Evolutionary conservation across 2,888 invertebrate species (phyloP), one percentile per base, ranked within the genome.

Genomic region (Acanthococcus lagerstroemiae): DNA sequence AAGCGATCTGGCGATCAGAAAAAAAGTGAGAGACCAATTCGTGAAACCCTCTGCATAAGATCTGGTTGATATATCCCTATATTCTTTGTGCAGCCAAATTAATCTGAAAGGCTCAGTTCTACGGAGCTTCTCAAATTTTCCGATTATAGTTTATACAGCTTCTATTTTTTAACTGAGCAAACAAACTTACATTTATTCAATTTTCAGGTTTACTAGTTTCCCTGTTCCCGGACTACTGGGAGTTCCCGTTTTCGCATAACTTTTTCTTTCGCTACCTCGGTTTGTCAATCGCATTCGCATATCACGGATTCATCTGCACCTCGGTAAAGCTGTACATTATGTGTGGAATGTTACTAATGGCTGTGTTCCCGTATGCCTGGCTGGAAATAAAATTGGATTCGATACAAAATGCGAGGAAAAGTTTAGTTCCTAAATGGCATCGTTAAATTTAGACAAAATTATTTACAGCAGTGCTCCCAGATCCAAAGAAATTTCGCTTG

Each of bases 231-330:
- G 72, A 73, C 67, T 72, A 74, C 45, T 78, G 78, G 77, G 77
- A 78, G 68, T 77, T 76, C 15, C 77, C 78, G 2, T 70, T 78
- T 60, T 76, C 78, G 6, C 76, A 76, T 27, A 76, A 77, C 57
- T 74, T 77, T 56, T 77, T 81, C 66, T 77, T 83, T 70, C 81
- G 82, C 1, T 83, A 81, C 66, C 77, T 83, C 72, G 81, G 82
- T 0, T 74, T 84, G 26, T 79, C 83, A 0, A 71, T 83, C 45
- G 80, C 81, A 1, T 80, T 82, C 1, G 80, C 82, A 2, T 79
- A 83, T 3, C 82, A 82, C n/a, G 78, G 82, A 1, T 73, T 81
- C 21, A 79, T 83, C 1, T 83, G 83, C 72, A 79, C 78, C 70
- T 76, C 76, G 73, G 69, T 76, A 69, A 80, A 80, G 70, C 72